Conservation (phyloP, 2,113 vertebrate species). For the Malurus alboscapulatus region DNA sequence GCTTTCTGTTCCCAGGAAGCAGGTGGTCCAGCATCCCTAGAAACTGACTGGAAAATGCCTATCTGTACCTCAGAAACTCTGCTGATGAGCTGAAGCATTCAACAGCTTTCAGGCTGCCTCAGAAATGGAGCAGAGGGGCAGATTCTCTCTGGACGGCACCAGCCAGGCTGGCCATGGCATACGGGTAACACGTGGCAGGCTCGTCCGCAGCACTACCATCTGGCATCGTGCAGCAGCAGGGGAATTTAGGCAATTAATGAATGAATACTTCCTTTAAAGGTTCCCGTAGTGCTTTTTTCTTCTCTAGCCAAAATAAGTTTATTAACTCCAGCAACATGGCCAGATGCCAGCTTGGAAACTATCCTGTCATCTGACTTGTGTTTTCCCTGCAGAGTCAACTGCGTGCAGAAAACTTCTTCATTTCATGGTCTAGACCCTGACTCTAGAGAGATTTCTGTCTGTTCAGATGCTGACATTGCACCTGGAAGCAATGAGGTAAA, state of each 20-base stretch:
- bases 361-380: neutral
- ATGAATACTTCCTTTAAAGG: neutral
- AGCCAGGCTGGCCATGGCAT: fast-evolving
- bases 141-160: neutral
- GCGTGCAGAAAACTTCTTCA: fast-evolving
- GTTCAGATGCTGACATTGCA: neutral
- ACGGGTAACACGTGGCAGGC: fast-evolving
- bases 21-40: neutral
- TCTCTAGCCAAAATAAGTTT: neutral
- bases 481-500: neutral
- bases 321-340: neutral
- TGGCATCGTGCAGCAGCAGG: fast-evolving
- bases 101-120: neutral
- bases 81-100: neutral
- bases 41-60: neutral
- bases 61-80: neutral
- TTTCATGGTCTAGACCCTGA: neutral
- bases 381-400: neutral
- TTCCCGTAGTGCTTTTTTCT: neutral
- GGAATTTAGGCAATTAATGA: neutral
- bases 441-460: neutral
- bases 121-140: fast-evolving
- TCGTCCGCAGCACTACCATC: neutral
- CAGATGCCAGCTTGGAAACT: neutral
- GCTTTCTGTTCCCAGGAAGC: fast-evolving